Base-by-base conservation (phyloP, 2,113 vertebrate genomes). In the Ibidorhyncha struthersii region DNA sequence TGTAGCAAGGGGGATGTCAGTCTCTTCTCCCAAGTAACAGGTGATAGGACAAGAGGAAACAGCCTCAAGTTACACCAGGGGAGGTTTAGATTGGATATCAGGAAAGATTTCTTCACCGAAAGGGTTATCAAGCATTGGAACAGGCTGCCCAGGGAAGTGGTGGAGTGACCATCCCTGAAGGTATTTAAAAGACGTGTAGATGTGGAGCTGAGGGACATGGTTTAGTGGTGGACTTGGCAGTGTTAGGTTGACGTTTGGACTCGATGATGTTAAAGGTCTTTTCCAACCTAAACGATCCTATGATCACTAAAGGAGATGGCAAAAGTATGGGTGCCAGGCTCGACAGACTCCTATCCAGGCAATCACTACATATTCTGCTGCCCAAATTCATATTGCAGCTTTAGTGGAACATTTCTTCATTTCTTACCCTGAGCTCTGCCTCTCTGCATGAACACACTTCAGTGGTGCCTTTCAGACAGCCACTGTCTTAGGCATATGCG, bases 1-100 rank as follows among this genome's bases (percentile, higher is more conserved):
- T 20, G 43, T 7, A 49, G 30, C 0, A 0, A 20, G 23, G 15
- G 1, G 41, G n/a, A 6, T 2, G 14, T 23, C 0, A 1, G 29
- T 12, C 41, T 49, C 19, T 30, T 9, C 27, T 56, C 34, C 14
- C 18, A 14, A 18, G 50, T 21, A 27, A 56, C 14, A 21, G 21
- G 10, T 0, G 2, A 41, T 0, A 15, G 14, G 30, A 59, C 0
- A 1, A 67, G 36, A n/a, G 20, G 6, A 25, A 59, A 58, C 0
- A 2, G 43, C 30, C 43, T 50, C 53, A 50, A 25, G 25, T 21
- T 50, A 25, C 1, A 0, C 18, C 41, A 69, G 26, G 26, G 30
- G 10, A 67, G 30, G 12, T 50, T 78, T 59, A 52, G 30, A 1
- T 13, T 50, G 45, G 65, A 26, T 11, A 62, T 53, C 2, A 11